Conservation (phyloP, 2,888 invertebrate genomes). For the Caenorhabditis afra region DNA sequence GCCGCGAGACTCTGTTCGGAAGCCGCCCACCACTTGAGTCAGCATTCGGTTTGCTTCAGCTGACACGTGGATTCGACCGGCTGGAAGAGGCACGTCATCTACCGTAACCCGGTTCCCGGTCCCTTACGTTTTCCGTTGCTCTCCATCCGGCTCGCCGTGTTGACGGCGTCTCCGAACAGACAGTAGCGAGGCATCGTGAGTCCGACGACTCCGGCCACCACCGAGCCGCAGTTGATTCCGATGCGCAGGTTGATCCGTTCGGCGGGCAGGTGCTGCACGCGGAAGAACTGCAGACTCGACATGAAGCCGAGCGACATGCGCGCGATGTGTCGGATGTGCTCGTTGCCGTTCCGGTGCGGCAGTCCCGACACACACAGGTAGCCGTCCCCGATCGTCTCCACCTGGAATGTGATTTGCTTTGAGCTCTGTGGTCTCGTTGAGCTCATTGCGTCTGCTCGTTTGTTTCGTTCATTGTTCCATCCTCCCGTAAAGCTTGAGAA, state of each 20-base stretch:
- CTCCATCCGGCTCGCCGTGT: constrained; percentile 77
- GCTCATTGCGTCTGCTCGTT: background rate
- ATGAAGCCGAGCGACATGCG: constrained; percentile 71
- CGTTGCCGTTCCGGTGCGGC: constrained; percentile 68
- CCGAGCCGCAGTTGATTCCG: constrained; percentile 69
- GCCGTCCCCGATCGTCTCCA: constrained; percentile 72
- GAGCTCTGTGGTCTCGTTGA: background rate
- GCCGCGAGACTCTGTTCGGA: constrained; percentile 72
- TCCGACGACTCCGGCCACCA: constrained; percentile 72
- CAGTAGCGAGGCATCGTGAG: constrained; percentile 74
- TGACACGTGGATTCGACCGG: constrained; percentile 75
- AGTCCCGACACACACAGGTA: constrained; percentile 68
- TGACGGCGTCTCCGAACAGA: constrained; percentile 78
- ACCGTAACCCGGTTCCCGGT: background rate
- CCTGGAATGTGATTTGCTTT: constrained; percentile 47
- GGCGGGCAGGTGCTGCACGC: constrained; percentile 74
- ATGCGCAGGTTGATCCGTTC: constrained; percentile 73
- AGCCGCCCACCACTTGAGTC: constrained; percentile 71
- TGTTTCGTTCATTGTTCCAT: background rate
- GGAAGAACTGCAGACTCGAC: constrained; percentile 62
- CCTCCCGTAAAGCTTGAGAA: background rate
- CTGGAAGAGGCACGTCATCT: constrained; percentile 48
- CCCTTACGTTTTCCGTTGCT: constrained; percentile 71
- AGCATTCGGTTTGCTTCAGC: constrained; percentile 70
- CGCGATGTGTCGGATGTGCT: constrained; percentile 69